Conservation (phyloP, 1,140 invertebrate species). For the Hermatobates lingyangjiaoensis region DNA sequence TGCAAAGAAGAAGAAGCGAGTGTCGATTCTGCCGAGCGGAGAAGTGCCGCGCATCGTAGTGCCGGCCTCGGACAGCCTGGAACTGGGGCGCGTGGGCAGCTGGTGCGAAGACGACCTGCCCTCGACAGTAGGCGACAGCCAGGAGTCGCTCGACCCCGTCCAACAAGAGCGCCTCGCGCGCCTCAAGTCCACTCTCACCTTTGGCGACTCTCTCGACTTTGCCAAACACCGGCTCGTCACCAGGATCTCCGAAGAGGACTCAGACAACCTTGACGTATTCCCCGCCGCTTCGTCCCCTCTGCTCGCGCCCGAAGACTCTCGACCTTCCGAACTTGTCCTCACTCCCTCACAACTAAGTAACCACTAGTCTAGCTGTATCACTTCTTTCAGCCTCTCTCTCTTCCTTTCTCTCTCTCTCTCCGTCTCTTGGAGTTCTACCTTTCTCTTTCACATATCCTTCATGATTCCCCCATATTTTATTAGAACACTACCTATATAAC, state of each 20-base stretch:
- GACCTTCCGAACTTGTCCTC: slow-evolving; percentile 13
- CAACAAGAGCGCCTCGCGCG: slow-evolving; percentile 11
- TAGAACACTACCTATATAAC: no score
- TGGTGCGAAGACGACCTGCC: slow-evolving; percentile 15
- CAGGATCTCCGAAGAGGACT: slow-evolving; percentile 14
- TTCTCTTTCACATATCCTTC: no score
- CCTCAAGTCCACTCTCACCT: slow-evolving; percentile 19
- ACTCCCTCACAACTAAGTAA: slow-evolving; percentile 12
- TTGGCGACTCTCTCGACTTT: slow-evolving; percentile 15
- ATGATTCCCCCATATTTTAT: no score
- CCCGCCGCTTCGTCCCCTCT: slow-evolving; percentile 5
- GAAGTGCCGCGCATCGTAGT: slow-evolving; percentile 9
- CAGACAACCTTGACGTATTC: slow-evolving; percentile 10
- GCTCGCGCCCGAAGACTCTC: slow-evolving; percentile 1
- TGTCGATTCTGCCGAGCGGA: slow-evolving; percentile 11
- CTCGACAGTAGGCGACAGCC: slow-evolving; percentile 14
- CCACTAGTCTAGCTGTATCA: no score
- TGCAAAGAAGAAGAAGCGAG: slow-evolving; percentile 15
- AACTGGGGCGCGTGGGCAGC: slow-evolving; percentile 10
- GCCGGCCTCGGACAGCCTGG: slow-evolving; percentile 11
- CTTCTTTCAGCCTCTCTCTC: no score
- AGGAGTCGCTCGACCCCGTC: no score
- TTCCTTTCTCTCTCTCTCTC: no score
- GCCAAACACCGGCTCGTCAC: slow-evolving; percentile 8
- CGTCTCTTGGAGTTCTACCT: no score